Evolutionary conservation across 92 coral and sea anemone genomes (phyloP).

Genomic region (Epizoanthus scotinus): DNA sequence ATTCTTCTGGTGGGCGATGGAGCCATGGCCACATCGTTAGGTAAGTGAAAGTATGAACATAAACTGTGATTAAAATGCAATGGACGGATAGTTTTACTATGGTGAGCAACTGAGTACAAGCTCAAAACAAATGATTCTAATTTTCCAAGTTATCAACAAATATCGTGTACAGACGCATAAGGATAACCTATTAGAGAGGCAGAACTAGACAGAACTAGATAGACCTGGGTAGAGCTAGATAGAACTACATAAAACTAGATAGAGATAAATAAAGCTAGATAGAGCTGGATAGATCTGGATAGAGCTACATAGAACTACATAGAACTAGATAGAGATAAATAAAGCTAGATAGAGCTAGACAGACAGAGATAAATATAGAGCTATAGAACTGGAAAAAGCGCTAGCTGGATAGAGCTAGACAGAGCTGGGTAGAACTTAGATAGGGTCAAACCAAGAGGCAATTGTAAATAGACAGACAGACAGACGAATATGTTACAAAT

Average conservation of each 20-base stretch:
- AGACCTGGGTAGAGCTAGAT: too few relatives aligned
- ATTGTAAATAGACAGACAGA: not conserved
- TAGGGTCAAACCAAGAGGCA: not conserved
- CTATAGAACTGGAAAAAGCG: too few relatives aligned
- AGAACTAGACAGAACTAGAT: too few relatives aligned
- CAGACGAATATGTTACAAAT: too few relatives aligned
- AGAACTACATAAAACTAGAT: too few relatives aligned
- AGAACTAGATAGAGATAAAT: not conserved
- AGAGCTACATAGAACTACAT: not conserved
- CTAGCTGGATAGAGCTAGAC: not conserved
- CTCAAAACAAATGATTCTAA: too few relatives aligned
- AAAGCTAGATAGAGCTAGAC: not conserved
- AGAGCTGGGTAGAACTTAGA: not conserved
- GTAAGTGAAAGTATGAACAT: not conserved
- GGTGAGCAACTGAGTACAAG: too few relatives aligned
- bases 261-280: not conserved
- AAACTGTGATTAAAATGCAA: not conserved
- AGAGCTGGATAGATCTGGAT: not conserved
- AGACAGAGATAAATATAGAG: too few relatives aligned
- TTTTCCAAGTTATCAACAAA: too few relatives aligned
- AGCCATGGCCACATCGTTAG: not conserved
- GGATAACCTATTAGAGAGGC: too few relatives aligned
- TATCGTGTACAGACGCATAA: too few relatives aligned
- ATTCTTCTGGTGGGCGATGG: slow-evolving; percentile 20
- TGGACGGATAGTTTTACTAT: not conserved